Evolutionary conservation across 2,113 vertebrate species (phyloP).

Genomic region (Trichechus manatus): DNA sequence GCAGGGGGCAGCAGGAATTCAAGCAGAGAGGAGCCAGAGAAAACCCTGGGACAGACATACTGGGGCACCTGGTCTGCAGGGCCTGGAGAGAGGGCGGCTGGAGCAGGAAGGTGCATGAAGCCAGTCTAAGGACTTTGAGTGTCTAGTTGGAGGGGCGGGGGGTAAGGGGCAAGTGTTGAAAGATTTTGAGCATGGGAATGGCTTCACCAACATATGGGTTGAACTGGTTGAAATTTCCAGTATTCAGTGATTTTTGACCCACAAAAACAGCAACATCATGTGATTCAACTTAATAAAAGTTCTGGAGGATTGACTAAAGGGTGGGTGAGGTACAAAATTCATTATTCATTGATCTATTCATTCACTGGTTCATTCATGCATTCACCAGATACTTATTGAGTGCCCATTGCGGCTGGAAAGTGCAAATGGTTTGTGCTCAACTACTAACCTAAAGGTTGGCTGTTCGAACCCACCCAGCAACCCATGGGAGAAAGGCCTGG

Average conservation of each 20-base stretch:
- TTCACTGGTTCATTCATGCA: too few relatives aligned
- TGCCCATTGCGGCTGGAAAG: background rate
- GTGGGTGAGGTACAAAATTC: background rate
- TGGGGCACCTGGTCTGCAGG: rapidly evolving
- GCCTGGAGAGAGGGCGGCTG: background rate
- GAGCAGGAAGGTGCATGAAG: background rate
- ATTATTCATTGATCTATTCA: too few relatives aligned
- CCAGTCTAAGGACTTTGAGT: background rate
- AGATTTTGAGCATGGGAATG: background rate
- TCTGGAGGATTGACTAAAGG: background rate
- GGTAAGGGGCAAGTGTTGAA: background rate
- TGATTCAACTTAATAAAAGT: background rate
- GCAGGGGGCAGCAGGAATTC: background rate
- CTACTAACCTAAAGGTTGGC: background rate
- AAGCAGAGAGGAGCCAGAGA: background rate
- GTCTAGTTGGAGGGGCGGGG: background rate
- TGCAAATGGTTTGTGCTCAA: background rate
- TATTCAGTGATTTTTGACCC: background rate
- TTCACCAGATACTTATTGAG: background rate
- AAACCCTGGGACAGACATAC: background rate
- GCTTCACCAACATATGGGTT: background rate
- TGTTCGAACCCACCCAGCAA: background rate
- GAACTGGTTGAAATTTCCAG: background rate
- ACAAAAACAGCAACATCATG: background rate
- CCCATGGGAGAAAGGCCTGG: background rate